A percentile compares a stretch with the other conserved stretches of the same genome.
phyloP scores from a whole-genome alignment of 2,888 invertebrate species.

The Mechanitis mazaeus region DNA sequence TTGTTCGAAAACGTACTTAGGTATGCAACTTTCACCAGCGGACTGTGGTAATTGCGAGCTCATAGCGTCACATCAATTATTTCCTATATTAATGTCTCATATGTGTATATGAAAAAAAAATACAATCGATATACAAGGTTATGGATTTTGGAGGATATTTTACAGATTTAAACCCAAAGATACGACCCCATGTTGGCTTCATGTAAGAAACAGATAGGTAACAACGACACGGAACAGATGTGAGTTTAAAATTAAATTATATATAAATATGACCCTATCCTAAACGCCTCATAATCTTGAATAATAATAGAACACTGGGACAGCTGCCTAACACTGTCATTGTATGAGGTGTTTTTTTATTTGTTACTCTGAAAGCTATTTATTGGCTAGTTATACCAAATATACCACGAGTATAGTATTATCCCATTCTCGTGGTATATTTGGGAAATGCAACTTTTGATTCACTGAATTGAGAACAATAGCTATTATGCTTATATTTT shows the following conservation, averaged over 20 bases:
- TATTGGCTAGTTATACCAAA: not conserved
- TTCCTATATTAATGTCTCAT: conserved; percentile 13
- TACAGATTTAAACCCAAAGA: too few species aligned
- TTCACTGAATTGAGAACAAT: too few species aligned
- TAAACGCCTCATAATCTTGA: conserved; percentile 16
- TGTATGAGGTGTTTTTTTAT: not conserved
- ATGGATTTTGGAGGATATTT: too few species aligned
- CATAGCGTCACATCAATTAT: conserved; percentile 35
- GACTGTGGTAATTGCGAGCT: conserved; percentile 36
- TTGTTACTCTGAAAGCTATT: not conserved
- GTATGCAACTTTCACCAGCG: conserved; percentile 48
- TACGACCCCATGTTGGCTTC: not conserved
- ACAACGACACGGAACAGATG: conserved; percentile 12
- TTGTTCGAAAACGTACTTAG: conserved; percentile 47
- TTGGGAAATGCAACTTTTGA: too few species aligned
- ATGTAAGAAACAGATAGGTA: not conserved
- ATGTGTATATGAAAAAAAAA: not conserved
- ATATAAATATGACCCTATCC: conserved; percentile 20
- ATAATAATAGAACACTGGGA: conserved; percentile 14
- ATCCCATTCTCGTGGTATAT: too few species aligned
- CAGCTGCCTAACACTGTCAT: conserved; percentile 18
- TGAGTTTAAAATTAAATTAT: conserved; percentile 14
- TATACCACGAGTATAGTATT: too few species aligned
- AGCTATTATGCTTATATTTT: too few species aligned
- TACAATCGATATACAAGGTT: not conserved